Conservation (phyloP, 2,888 invertebrate genomes). For the Tricholauxania praeusta region DNA sequence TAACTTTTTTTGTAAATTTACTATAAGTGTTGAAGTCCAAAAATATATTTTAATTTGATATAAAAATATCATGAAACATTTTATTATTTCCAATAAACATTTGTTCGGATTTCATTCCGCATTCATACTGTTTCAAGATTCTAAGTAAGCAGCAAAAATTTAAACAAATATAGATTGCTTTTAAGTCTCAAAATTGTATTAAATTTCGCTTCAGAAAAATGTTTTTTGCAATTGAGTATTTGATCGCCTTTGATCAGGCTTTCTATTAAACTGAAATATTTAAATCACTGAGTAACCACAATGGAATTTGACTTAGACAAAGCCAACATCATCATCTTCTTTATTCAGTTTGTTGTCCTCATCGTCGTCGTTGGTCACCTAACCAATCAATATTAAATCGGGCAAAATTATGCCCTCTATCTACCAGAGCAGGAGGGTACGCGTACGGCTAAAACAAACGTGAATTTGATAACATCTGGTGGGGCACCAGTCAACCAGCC, state of each 20-base stretch:
- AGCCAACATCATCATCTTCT: neutral
- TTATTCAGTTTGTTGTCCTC: neutral
- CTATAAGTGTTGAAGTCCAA: too few species aligned
- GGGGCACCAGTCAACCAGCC: conserved; percentile 24
- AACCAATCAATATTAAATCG: conserved; percentile 30
- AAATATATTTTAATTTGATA: too few species aligned
- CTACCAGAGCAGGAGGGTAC: neutral
- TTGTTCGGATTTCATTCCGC: too few species aligned
- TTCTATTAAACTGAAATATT: neutral
- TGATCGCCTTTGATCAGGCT: neutral
- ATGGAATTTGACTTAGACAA: conserved; percentile 1
- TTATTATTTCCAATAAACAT: too few species aligned
- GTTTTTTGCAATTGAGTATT: neutral
- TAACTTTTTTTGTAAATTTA: too few species aligned
- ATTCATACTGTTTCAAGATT: too few species aligned
- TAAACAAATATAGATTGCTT: too few species aligned
- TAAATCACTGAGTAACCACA: neutral
- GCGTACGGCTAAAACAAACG: conserved; percentile 22
- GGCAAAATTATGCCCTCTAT: conserved; percentile 1
- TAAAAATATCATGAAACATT: too few species aligned
- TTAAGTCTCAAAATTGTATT: too few species aligned
- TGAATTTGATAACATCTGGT: conserved; percentile 27
- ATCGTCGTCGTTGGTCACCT: conserved; percentile 15
- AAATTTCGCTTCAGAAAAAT: neutral
- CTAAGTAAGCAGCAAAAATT: too few species aligned